Evolutionary conservation across 2,888 invertebrate species (phyloP).

Genomic region (Lasiommata megera): DNA sequence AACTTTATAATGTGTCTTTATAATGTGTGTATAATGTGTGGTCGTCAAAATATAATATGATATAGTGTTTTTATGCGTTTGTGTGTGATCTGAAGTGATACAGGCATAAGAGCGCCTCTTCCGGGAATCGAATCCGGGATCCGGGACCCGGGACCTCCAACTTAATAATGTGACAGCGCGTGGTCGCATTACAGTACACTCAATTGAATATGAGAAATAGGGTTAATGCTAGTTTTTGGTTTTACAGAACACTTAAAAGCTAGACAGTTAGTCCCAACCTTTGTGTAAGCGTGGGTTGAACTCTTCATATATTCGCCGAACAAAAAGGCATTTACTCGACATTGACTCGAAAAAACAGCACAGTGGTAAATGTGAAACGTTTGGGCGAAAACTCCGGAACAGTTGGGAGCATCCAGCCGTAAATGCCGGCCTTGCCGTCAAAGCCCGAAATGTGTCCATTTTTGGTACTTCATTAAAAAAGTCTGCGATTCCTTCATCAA

Average conservation of each 20-base stretch:
- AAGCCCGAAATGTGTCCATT: not conserved
- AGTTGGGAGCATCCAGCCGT: not conserved
- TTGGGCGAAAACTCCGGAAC: slow-evolving; percentile 30
- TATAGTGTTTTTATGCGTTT: too few relatives aligned
- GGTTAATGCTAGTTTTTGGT: not conserved
- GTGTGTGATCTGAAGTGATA: too few relatives aligned
- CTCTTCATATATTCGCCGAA: slow-evolving; percentile 31
- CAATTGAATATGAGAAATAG: not conserved
- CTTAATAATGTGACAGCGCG: too few relatives aligned
- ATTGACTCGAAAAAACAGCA: slow-evolving; percentile 31
- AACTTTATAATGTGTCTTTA: too few relatives aligned
- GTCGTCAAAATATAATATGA: too few relatives aligned
- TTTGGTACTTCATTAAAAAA: not conserved
- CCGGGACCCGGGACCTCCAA: too few relatives aligned
- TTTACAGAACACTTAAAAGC: not conserved
- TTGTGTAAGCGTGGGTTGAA: slow-evolving; percentile 22
- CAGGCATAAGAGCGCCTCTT: too few relatives aligned
- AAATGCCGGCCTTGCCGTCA: not conserved
- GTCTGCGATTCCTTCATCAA: not conserved
- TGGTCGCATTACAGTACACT: not conserved
- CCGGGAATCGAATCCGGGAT: too few relatives aligned
- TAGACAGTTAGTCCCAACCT: slow-evolving; percentile 3
- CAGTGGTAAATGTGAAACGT: slow-evolving; percentile 36
- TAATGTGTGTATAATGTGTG: too few relatives aligned
- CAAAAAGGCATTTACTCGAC: slow-evolving; percentile 32